Conservation (phyloP, 2,113 vertebrate genomes). For the Blennius ocellaris region DNA sequence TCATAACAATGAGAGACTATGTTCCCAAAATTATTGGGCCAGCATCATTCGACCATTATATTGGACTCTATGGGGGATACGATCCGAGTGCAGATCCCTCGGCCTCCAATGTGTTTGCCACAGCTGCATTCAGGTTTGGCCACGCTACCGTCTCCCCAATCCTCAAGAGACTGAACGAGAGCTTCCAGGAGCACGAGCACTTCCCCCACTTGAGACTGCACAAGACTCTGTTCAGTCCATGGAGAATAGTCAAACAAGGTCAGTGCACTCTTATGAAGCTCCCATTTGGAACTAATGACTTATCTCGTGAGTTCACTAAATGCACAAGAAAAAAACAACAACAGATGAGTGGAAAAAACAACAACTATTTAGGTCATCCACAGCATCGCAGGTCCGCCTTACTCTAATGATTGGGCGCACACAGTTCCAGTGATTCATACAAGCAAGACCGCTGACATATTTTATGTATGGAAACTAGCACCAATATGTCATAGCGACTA, state of each 20-base stretch:
- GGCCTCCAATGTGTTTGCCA: conserved; percentile 91
- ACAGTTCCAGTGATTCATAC: background rate
- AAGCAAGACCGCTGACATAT: background rate
- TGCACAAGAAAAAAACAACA: background rate
- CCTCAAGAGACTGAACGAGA: conserved; percentile 84
- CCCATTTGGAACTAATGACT: conserved; percentile 12
- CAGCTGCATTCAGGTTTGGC: conserved; percentile 96
- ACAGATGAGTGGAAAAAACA: no score
- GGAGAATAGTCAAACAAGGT: conserved; percentile 95
- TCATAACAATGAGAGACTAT: conserved; percentile 94
- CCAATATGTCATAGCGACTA: background rate
- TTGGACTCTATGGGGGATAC: conserved; percentile 89
- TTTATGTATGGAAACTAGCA: background rate
- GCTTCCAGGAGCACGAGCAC: conserved; percentile 84
- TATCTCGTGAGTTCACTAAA: conserved; percentile 18
- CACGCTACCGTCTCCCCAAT: conserved; percentile 88
- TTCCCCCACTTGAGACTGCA: conserved; percentile 85
- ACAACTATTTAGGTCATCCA: conserved; percentile 38
- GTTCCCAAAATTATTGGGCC: conserved; percentile 91
- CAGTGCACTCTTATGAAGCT: conserved; percentile 30
- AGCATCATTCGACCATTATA: conserved; percentile 83
- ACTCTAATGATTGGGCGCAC: conserved; percentile 1
- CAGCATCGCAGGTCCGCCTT: background rate
- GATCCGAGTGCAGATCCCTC: conserved; percentile 86
- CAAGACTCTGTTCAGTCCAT: conserved; percentile 92